phyloP scores from a whole-genome alignment of 2,888 invertebrate species.

The Stenichneumon culpator region DNA sequence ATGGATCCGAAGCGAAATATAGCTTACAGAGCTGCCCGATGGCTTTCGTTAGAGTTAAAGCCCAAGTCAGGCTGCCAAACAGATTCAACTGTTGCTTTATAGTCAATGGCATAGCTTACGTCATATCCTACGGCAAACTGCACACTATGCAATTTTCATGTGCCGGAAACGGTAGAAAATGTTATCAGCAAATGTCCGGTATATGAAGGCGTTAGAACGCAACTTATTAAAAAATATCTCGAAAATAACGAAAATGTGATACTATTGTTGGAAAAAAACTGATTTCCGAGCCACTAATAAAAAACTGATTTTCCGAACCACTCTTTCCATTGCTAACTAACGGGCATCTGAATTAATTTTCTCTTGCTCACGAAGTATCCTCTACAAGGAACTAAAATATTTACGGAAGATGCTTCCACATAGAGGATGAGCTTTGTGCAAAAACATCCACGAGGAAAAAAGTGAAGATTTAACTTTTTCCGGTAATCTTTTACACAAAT shows the following conservation, averaged over 20 bases:
- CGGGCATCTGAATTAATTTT: too few relatives aligned
- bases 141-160: background rate
- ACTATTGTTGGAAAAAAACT: background rate
- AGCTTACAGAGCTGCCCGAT: too few relatives aligned
- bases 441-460: background rate
- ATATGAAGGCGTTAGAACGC: background rate
- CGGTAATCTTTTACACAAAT: background rate
- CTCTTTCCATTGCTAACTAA: too few relatives aligned
- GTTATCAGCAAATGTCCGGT: constrained; percentile 1
- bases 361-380: too few relatives aligned
- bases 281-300: too few relatives aligned
- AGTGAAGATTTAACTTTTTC: background rate
- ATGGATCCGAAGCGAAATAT: too few relatives aligned
- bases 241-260: background rate
- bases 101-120: constrained; percentile 1
- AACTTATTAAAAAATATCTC: background rate
- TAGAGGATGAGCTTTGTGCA: too few relatives aligned
- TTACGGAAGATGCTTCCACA: too few relatives aligned
- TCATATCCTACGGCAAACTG: constrained; percentile 1
- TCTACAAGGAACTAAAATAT: too few relatives aligned
- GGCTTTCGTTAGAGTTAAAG: too few relatives aligned
- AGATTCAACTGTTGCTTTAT: constrained; percentile 8
- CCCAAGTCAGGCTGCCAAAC: too few relatives aligned
- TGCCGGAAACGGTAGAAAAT: constrained; percentile 11
- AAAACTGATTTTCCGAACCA: too few relatives aligned